Evolutionary conservation across 2,888 invertebrate species (phyloP).

Genomic region (Phyllotreta striolata): DNA sequence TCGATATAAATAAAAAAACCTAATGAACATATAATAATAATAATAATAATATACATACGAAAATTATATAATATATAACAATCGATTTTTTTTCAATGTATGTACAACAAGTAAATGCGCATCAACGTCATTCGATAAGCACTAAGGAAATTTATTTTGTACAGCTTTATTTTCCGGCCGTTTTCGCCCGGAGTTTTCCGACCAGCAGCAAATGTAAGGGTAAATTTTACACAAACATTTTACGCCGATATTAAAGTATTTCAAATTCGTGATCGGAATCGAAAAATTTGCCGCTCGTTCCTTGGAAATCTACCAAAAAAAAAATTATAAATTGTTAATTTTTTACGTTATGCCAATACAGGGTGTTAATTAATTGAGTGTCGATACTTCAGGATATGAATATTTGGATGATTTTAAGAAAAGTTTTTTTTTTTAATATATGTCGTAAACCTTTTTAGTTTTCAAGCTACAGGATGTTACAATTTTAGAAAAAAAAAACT

Average conservation of each 20-base stretch:
- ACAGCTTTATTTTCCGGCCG: neutral
- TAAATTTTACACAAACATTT: conserved; percentile 1
- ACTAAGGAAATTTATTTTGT: conserved; percentile 14
- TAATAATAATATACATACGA: conserved; percentile 32
- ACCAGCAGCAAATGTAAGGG: neutral
- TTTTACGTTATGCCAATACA: too few species aligned
- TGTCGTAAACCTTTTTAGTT: too few species aligned
- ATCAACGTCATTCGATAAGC: conserved; percentile 33
- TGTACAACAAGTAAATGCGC: conserved; percentile 38
- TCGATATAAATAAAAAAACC: conserved; percentile 31
- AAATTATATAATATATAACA: conserved; percentile 29
- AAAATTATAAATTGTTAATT: too few species aligned
- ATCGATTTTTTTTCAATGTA: conserved; percentile 17
- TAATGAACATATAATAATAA: conserved; percentile 22
- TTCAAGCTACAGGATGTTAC: too few species aligned
- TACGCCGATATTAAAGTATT: conserved; percentile 67
- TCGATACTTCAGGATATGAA: too few species aligned
- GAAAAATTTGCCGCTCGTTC: conserved; percentile 66
- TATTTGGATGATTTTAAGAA: too few species aligned
- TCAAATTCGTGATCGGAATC: conserved; percentile 87
- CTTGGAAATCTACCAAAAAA: conserved; percentile 72
- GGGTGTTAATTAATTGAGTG: too few species aligned
- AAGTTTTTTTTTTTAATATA: too few species aligned
- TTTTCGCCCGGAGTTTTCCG: neutral
- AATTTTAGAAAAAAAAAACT: too few species aligned